Base-by-base conservation (phyloP, 2,888 invertebrate genomes). In the Margaritifera margaritifera region DNA sequence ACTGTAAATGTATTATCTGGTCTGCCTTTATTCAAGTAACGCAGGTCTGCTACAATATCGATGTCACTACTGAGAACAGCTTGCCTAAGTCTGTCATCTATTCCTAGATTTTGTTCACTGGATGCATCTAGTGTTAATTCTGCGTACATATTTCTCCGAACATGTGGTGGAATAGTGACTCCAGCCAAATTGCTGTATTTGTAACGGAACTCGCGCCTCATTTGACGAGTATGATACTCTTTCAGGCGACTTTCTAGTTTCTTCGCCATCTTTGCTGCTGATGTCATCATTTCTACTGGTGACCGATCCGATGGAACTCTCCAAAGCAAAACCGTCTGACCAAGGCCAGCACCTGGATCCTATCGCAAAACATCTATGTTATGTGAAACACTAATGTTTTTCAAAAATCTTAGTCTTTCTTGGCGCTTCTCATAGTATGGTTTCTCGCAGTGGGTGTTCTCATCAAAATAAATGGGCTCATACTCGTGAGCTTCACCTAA, bases 1-100 rank as follows among this genome's bases (percentile, higher is more conserved):
- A 25, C 20, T 8, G 51, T 51, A 66, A 77, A 77, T 0, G 72
- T 74, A 11, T 74, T 71, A 58, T 67, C 62, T 4, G 72, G 74
- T 31, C 74, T 67, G 6, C 77, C 77, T 51, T 51, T 71, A 54
- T 77, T 77, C 58, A 70, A 31, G 53, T 65, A 63, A n/a, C 74
- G 53, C 50, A 77, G 22, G 59, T 77, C 72, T 18, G 67, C 31
- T 18, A 66, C 66, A 11, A 74, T 31, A 25, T 77, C 74, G 25
- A 67, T 59, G 42, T 77, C 77, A 25, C 67, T 60, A n/a, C 58
- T 52, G 18, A 68, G 15, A 24, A 72, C 27, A 25, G 72, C 66
- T 50, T 64, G 0, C 6, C 22, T 56, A 2, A 69, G 15, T 55
- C 72, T 50, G 1, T 24, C 25, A 62, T 73, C 65, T 6, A 70